Evolutionary conservation across 2,888 invertebrate species (phyloP), one percentile per base, ranked within the genome.

Genomic region (Lasioglossum figueresi): DNA sequence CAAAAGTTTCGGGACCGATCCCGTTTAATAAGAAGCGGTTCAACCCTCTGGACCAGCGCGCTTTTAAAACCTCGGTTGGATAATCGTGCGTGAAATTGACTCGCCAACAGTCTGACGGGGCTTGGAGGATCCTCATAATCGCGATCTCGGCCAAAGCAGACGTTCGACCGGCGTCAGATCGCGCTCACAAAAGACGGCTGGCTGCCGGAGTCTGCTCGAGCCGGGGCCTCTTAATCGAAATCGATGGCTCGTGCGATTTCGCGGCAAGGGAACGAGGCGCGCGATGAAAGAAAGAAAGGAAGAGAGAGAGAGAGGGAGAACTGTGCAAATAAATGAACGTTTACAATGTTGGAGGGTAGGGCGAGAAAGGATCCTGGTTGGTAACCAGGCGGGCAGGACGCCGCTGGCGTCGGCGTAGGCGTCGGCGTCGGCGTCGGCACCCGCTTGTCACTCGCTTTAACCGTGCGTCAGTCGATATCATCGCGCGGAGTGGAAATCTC

Each of bases 401-500:
- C 68, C 82, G 84, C 23, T n/a, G 27, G 27, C 27, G 59, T 59
- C 59, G 45, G 73, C 81, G 83, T 23, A n/a, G 56, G n/a, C 56
- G 56, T 56, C 56, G 59, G 56, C 56, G 56, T 12, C 27, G 12
- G 59, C 84, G 78, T 84, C 88, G 85, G 82, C 90, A 85, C 87
- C 85, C 88, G 89, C 90, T 89, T 91, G 92, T 92, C 91, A 92
- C 88, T 90, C 92, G 89, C 89, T 91, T 87, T 88, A 91, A 90
- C 91, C 89, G 89, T 91, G 91, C 89, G 91, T 93, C 92, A 92
- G 90, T 89, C 91, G 91, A 91, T 90, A 92, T 92, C 92, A 88
- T 88, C 88, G 89, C 77, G 81, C 91, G 80, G 91, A 94, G 93
- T 94, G 94, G 93, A 94, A 92, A 92, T 91, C 91, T 88, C 92